These are phyloP conservation scores for Diarsia dahlii DNA, from an alignment of 2,888 invertebrate genomes.

Conservation along the genomic window DNA sequence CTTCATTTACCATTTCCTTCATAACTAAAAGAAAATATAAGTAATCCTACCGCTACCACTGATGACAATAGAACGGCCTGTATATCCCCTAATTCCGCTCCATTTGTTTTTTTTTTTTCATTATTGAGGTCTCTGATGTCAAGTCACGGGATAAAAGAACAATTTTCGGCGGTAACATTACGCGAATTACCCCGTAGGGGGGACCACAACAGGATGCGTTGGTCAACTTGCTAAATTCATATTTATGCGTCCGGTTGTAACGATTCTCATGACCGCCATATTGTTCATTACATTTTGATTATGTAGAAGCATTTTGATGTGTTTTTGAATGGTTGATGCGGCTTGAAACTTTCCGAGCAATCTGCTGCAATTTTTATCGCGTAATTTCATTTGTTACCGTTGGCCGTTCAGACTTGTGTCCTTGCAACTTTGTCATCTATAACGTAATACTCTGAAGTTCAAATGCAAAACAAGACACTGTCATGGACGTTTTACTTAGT, in stretches of 20 bases:
- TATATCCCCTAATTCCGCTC: slow-evolving; percentile 34
- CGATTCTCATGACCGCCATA: slow-evolving; percentile 59
- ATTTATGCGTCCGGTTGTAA: slow-evolving; percentile 84
- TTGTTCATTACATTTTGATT: slow-evolving; percentile 64
- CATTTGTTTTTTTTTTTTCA: slow-evolving; percentile 47
- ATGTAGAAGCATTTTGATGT: slow-evolving; percentile 51
- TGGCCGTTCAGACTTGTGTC: slow-evolving; percentile 7
- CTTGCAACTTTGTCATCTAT: not conserved
- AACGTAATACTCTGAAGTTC: not conserved
- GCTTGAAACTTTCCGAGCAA: slow-evolving; percentile 23
- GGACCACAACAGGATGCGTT: slow-evolving; percentile 74
- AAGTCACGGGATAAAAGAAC: slow-evolving; percentile 66
- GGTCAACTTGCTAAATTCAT: slow-evolving; percentile 83
- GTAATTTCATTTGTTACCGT: not conserved
- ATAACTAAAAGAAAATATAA: slow-evolving; percentile 30
- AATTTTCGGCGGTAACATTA: slow-evolving; percentile 67
- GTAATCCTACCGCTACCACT: slow-evolving; percentile 16
- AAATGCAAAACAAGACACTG: not conserved
- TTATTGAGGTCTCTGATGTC: slow-evolving; percentile 41
- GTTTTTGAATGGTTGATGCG: slow-evolving; percentile 44
- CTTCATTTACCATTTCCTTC: slow-evolving; percentile 28
- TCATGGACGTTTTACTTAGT: slow-evolving; percentile 12
- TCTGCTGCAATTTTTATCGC: slow-evolving; percentile 28
- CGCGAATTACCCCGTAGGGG: slow-evolving; percentile 69
- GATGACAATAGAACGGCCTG: slow-evolving; percentile 39